phyloP scores from a whole-genome alignment of 2,888 invertebrate genomes.

The Rhogogaster chlorosoma region DNA sequence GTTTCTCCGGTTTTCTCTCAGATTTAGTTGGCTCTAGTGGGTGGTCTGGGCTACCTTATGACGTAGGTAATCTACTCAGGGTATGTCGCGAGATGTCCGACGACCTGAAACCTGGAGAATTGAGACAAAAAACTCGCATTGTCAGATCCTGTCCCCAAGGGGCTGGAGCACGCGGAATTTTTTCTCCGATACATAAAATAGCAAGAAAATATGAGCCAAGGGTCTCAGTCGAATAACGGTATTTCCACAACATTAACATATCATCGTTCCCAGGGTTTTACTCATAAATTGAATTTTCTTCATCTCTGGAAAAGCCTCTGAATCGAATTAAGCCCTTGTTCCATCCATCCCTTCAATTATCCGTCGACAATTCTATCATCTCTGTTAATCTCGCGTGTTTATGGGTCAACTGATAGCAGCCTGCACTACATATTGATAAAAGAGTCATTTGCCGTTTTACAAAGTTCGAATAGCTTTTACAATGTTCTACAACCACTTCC shows the following conservation, averaged over 20 bases:
- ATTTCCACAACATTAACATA: neutral
- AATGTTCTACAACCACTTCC: neutral
- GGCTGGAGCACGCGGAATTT: neutral
- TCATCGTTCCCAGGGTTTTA: neutral
- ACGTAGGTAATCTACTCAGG: constrained; percentile 24
- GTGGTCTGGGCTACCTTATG: neutral
- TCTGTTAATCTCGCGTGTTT: constrained; percentile 8
- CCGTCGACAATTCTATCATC: constrained; percentile 13
- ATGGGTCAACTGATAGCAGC: neutral
- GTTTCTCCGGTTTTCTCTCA: neutral
- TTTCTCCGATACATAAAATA: neutral
- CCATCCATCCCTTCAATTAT: neutral
- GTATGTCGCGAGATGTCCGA: neutral
- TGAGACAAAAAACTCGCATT: neutral
- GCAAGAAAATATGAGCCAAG: neutral
- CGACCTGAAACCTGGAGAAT: neutral
- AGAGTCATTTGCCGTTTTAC: neutral
- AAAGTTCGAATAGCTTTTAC: neutral
- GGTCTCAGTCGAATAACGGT: neutral
- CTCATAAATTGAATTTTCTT: neutral
- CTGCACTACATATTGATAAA: neutral
- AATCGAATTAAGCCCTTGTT: neutral
- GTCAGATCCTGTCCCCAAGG: neutral
- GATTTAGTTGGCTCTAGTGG: neutral
- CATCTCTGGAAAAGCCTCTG: neutral